Base-by-base conservation (phyloP, 2,113 vertebrate genomes). In the Nothobranchius furzeri region DNA sequence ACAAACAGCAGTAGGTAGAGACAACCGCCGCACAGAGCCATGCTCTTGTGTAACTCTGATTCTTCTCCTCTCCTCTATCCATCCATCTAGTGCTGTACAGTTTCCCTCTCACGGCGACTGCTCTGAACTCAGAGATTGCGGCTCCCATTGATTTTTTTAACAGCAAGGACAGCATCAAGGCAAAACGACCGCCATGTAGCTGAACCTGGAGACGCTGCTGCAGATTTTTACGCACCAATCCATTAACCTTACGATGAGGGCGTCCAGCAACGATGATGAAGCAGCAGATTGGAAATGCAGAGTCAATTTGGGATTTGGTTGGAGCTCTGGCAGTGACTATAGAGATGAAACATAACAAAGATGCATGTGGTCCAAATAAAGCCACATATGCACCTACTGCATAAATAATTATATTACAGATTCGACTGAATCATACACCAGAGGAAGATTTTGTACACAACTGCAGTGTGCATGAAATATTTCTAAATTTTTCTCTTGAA, bases 101-200 rank as follows among this genome's bases (percentile, higher is more conserved):
- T 87, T 87, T 83, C 81, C 56, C 60, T 49, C 37, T 59, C 14
- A 48, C 51, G 15, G 46, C 43, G 1, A 70, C 54, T 40, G 17
- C 60, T 75, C 60, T 14, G 80, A 78, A 76, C 30, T 7, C 75
- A 64, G 76, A 78, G 62, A 20, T 20, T 71, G 76, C 83, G 61
- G 65, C 60, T 49, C 20, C 0, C 25, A 90, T 88, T 81, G 89
- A 91, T 85, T 85, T 17, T 64, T 24, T 75, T 74, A 12, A 64
- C 67, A 76, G 70, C 83, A 82, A 87, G 88, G 86, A 79, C 70
- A 50, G 46, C 64, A 68, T 84, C 54, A 81, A 82, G 76, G 88
- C 81, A 88, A 87, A 51, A 77, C 78, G 81, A 61, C 17, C 35
- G 42, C 64, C 15, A 36, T 79, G 83, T 78, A 84, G 87, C 74